A percentile compares a stretch with the other conserved stretches of the same genome.
These are phyloP conservation scores for Dasypus novemcinctus DNA, from an alignment of 2,113 vertebrate genomes.

Conservation along the genomic window DNA sequence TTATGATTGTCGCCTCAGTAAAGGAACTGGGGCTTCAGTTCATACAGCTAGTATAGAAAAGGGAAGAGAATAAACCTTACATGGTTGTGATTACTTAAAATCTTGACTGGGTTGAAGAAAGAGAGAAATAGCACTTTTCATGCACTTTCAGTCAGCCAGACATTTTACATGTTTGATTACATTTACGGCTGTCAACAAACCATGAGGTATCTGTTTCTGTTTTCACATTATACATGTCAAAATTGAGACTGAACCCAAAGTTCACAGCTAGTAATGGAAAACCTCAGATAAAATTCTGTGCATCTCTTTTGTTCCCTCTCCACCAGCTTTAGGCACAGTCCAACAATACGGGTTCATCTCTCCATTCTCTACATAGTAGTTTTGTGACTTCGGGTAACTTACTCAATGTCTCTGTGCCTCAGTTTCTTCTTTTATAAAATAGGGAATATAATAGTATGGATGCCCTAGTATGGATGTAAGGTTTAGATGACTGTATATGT, in stretches of 20 bases:
- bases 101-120: background rate
- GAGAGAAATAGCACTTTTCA: background rate
- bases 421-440: slow-evolving; percentile 39
- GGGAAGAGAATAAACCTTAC: background rate
- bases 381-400: background rate
- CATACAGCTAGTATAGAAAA: background rate
- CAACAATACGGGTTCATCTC: background rate
- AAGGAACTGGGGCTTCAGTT: background rate
- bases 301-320: background rate
- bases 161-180: background rate
- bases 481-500: background rate
- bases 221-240: background rate
- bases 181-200: slow-evolving; percentile 6
- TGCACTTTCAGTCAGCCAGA: background rate
- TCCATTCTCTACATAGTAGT: background rate
- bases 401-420: background rate
- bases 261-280: background rate
- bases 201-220: background rate
- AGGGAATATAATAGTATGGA: background rate
- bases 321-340: background rate
- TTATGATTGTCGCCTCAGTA: slow-evolving; percentile 4
- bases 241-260: background rate
- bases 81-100: background rate
- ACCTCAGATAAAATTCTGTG: background rate
- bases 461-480: background rate